Evolutionary conservation across 2,113 vertebrate genomes (phyloP).

Genomic region (Rhagologus leucostigma): DNA sequence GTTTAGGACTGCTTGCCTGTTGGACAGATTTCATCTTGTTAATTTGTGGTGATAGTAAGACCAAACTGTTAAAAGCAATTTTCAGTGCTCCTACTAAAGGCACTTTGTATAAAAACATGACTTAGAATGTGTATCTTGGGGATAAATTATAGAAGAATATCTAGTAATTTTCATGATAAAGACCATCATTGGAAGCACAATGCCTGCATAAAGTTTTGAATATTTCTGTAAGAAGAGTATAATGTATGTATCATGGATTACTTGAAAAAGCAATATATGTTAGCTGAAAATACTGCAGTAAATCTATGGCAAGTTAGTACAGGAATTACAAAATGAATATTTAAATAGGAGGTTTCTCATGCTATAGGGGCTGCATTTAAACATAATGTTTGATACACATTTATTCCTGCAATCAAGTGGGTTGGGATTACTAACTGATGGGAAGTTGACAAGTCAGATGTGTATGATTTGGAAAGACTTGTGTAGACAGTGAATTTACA

Average conservation of each 20-base stretch:
- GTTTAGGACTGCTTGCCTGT: conserved; percentile 18
- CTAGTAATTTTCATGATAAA: conserved; percentile 66
- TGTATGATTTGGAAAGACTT: not conserved
- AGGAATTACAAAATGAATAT: conserved; percentile 44
- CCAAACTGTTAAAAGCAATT: conserved; percentile 54
- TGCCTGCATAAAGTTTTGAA: conserved; percentile 27
- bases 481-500: not conserved
- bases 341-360: conserved; percentile 30
- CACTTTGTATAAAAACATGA: conserved; percentile 49
- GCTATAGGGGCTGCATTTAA: not conserved
- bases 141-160: conserved; percentile 64
- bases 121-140: conserved; percentile 62
- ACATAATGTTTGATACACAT: not conserved
- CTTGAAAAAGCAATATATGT: conserved; percentile 40
- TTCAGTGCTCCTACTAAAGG: conserved; percentile 35
- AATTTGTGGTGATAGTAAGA: conserved; percentile 39
- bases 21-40: conserved; percentile 43
- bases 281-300: conserved; percentile 26
- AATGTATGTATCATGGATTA: conserved; percentile 12
- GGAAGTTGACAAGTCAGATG: not conserved
- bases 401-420: not conserved
- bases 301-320: conserved; percentile 28
- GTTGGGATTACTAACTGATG: not conserved
- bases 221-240: conserved; percentile 30
- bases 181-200: conserved; percentile 35